A percentile compares a stretch with the other conserved stretches of the same genome.
Conservation (phyloP, 2,888 invertebrate species). For the Salpingus planirostris region DNA sequence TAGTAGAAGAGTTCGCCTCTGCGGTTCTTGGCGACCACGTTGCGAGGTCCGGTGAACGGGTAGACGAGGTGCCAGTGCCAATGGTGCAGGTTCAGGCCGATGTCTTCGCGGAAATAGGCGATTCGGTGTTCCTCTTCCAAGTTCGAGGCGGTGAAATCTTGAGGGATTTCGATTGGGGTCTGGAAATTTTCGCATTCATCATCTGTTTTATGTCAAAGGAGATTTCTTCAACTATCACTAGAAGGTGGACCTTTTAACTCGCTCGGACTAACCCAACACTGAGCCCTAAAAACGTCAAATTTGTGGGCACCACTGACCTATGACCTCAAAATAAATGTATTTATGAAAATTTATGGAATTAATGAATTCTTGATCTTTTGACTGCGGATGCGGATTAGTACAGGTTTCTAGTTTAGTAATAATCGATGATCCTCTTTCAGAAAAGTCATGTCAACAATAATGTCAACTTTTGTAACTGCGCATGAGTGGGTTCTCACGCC, state of each 20-base stretch:
- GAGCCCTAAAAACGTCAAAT: conserved; percentile 21
- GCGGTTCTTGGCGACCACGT: conserved; percentile 62
- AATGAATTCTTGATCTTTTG: too few relatives aligned
- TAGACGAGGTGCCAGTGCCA: conserved; percentile 88
- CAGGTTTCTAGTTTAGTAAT: too few relatives aligned
- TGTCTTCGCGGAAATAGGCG: conserved; percentile 76
- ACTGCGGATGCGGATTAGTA: too few relatives aligned
- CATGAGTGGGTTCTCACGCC: too few relatives aligned
- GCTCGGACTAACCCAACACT: not conserved
- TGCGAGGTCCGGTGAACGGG: conserved; percentile 54
- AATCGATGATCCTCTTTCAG: too few relatives aligned
- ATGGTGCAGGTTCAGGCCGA: conserved; percentile 76
- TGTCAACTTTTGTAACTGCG: too few relatives aligned
- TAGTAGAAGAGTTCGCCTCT: conserved; percentile 70
- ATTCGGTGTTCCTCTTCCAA: conserved; percentile 67
- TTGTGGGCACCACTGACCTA: too few relatives aligned
- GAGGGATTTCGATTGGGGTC: conserved; percentile 59
- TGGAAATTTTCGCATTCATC: conserved; percentile 25
- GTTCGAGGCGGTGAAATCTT: conserved; percentile 66
- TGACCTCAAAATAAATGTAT: too few relatives aligned
- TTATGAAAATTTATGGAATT: too few relatives aligned
- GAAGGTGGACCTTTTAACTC: too few relatives aligned
- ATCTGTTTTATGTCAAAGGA: not conserved
- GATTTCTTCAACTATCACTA: too few relatives aligned
- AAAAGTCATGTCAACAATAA: too few relatives aligned